Evolutionary conservation across 37 sponge, comb jelly and placozoan genomes (phyloP), one percentile per base, ranked within the genome.

Genomic region (Oopsacas minuta): DNA sequence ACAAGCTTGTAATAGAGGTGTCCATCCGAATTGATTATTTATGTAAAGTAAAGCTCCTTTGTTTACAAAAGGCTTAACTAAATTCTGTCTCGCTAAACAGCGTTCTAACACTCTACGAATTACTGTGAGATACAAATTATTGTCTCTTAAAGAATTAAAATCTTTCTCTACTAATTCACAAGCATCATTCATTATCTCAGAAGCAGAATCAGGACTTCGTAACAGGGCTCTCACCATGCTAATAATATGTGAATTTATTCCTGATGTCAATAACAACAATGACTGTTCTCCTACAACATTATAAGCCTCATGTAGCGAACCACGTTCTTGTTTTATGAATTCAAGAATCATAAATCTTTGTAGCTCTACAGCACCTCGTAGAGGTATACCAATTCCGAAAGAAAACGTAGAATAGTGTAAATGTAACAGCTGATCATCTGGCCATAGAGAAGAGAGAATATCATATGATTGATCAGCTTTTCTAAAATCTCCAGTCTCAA

Each of bases 1-100:
- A 5, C 82, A 86, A 37, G 91, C 87, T 17, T 95, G 88, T 8
- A 95, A 88, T 0, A 92, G 51, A 10, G 91, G 90, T 0, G 86
- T 88, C 93, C 93, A 95, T 0, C 95, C 95, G 89, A 91, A 95
- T 15, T 83, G 39, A 81, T 95, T 95, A 25, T 91, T 89, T 49
- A 93, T 87, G 53, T 91, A 90, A 10, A 88, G 81, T 17, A 87
- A 84, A 1, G 90, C 90, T 39, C 92, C 94, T 1, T 86, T 85
- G 22, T 90, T 84, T 0, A 89, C 36, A 39, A 92, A 75, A 0
- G 34, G 32, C 5, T 81, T 52, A 1, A 92, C 22, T 0, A 91
- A n/a, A 0, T 85, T 52, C 52, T 89, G 91, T 12, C 75, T 61
- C 7, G 75, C 5, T 12, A 61, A 12, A 61, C 75, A 61, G 22